Percentiles rank a stretch among this genome's conserved stretches.
These are phyloP conservation scores for Taenioides sp. DNA, from an alignment of 2,797 vertebrate species.

Conservation along the genomic window DNA sequence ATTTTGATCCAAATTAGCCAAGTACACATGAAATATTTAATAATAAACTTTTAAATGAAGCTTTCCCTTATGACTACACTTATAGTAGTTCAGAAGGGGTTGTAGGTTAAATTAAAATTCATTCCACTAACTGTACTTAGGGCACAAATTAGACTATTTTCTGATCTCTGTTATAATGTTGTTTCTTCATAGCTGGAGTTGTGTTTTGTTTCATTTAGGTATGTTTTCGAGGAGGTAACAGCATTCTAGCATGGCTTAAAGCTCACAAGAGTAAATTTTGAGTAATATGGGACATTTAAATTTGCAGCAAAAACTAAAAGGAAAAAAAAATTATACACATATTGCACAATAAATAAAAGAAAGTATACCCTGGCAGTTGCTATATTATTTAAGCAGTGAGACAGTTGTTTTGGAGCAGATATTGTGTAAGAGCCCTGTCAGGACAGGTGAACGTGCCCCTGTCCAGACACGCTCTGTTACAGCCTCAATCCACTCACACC, in stretches of 20 bases:
- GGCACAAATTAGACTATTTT: too few species aligned
- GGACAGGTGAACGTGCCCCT: conserved; percentile 62
- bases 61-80: not conserved
- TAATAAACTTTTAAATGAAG: not conserved
- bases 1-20: too few species aligned
- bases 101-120: not conserved
- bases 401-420: conserved; percentile 23
- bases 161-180: too few species aligned
- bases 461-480: conserved; percentile 66
- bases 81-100: not conserved
- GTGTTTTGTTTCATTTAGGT: too few species aligned
- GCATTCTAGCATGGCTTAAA: too few species aligned
- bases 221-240: too few species aligned
- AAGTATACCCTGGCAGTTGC: not conserved
- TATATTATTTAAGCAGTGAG: not conserved
- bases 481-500: conserved; percentile 42
- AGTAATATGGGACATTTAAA: too few species aligned
- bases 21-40: not conserved
- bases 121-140: not conserved
- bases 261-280: too few species aligned
- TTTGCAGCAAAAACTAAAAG: too few species aligned
- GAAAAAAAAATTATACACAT: too few species aligned
- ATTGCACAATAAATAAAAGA: not conserved
- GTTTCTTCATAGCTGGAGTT: too few species aligned
- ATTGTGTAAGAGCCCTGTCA: conserved; percentile 60